Evolutionary conservation across 2,888 invertebrate species (phyloP).

Genomic region (Diarsia mendica): DNA sequence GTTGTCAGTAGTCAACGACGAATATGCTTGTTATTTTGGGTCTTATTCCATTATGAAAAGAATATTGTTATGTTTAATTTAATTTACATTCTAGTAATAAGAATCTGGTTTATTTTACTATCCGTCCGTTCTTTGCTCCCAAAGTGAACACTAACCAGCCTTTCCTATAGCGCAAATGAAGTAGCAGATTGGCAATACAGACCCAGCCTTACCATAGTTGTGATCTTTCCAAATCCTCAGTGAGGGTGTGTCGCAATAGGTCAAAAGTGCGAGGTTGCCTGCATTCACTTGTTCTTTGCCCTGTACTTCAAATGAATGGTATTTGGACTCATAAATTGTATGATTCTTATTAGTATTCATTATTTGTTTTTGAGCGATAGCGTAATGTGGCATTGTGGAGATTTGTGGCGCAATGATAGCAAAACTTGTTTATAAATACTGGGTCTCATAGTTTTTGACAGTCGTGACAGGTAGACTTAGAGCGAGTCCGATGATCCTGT

Average conservation of each 20-base stretch:
- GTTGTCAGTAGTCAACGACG: not conserved
- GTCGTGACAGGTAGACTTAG: not conserved
- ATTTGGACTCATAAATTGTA: slow-evolving; percentile 38
- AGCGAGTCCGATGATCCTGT: no score
- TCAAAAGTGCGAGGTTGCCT: slow-evolving; percentile 65
- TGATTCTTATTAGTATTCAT: slow-evolving; percentile 15
- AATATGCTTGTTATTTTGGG: not conserved
- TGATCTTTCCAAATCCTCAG: slow-evolving; percentile 54
- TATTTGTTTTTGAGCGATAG: slow-evolving; percentile 26
- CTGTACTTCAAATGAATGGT: slow-evolving; percentile 21
- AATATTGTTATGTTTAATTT: not conserved
- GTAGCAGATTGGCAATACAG: slow-evolving; percentile 14
- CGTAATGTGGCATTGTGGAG: not conserved
- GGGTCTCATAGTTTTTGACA: not conserved
- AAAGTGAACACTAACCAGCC: not conserved
- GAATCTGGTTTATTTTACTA: not conserved
- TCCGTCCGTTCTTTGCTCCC: not conserved
- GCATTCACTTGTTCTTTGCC: slow-evolving; percentile 61
- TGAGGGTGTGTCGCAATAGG: slow-evolving; percentile 67
- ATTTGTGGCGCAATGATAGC: not conserved
- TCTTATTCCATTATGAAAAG: not conserved
- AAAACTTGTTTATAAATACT: not conserved
- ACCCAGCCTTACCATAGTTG: slow-evolving; percentile 39
- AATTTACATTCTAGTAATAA: not conserved
- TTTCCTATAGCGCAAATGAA: slow-evolving; percentile 13